Percentiles rank a stretch among this genome's conserved stretches.
Conservation (phyloP, 2,888 invertebrate species). For the Ypsolopha sequella region DNA sequence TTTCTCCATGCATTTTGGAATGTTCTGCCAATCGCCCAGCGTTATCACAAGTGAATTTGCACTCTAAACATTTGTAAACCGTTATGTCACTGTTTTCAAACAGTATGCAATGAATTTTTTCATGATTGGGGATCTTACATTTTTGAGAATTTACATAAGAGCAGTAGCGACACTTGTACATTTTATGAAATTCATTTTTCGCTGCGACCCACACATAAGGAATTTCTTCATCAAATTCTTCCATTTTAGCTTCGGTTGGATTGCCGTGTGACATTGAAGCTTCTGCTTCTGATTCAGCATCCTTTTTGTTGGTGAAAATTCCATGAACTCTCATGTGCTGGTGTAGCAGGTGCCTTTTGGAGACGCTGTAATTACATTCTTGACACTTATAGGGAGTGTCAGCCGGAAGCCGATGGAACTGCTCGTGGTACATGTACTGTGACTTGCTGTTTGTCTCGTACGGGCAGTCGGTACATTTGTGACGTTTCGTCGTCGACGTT, state of each 20-base stretch:
- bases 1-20: conserved; percentile 80
- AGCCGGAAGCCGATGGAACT: conserved; percentile 80
- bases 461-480: conserved; percentile 84
- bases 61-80: conserved; percentile 78
- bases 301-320: conserved; percentile 54
- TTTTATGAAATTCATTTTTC: conserved; percentile 79
- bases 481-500: conserved; percentile 68
- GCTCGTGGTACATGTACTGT: conserved; percentile 88
- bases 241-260: conserved; percentile 20
- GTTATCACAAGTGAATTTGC: conserved; percentile 83
- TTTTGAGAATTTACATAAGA: conserved; percentile 87
- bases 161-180: conserved; percentile 88
- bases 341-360: conserved; percentile 83
- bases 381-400: conserved; percentile 85
- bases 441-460: conserved; percentile 89
- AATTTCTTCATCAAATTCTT: conserved; percentile 67
- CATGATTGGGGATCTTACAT: conserved; percentile 85
- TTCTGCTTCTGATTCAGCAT: conserved; percentile 55
- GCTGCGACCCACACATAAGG: conserved; percentile 83
- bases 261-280: conserved; percentile 24
- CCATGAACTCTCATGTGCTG: conserved; percentile 86
- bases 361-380: conserved; percentile 86
- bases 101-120: conserved; percentile 77
- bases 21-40: conserved; percentile 78
- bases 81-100: conserved; percentile 67